Percentiles rank a stretch among this genome's conserved stretches.
Evolutionary conservation across 2,888 invertebrate species (phyloP).

Genomic region (Luperina nickerlii): DNA sequence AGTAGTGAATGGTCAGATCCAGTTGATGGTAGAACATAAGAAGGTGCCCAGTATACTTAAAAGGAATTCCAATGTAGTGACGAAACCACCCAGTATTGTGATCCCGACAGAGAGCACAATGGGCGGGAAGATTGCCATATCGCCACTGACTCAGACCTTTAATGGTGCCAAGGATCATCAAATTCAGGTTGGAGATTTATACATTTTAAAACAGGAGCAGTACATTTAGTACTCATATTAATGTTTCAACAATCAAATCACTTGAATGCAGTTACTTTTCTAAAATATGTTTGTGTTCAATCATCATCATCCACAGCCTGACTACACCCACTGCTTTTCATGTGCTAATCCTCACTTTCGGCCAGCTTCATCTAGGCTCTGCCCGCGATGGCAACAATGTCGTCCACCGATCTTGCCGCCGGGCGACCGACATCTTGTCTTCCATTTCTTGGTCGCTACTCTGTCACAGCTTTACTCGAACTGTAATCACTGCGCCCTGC

Average conservation of each 20-base stretch:
- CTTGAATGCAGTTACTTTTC: neutral
- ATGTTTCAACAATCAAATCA: neutral
- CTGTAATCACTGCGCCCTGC: neutral
- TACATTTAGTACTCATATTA: neutral
- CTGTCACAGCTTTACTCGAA: neutral
- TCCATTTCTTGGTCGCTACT: neutral
- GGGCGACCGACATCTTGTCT: neutral
- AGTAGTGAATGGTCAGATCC: conserved; percentile 72
- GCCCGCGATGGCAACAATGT: neutral
- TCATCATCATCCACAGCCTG: too few species aligned
- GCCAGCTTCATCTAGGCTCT: neutral
- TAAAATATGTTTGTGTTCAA: neutral
- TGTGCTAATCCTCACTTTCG: neutral
- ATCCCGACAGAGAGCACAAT: conserved; percentile 79
- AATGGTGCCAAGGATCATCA: conserved; percentile 70
- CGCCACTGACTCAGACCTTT: conserved; percentile 74
- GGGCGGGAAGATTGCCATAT: conserved; percentile 78
- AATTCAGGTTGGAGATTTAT: conserved; percentile 72
- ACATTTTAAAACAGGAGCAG: neutral
- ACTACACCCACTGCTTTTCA: neutral
- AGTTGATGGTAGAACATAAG: conserved; percentile 78
- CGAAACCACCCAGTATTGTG: conserved; percentile 69
- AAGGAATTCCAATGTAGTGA: conserved; percentile 67
- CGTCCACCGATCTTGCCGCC: neutral
- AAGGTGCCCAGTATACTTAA: conserved; percentile 80